Base-by-base conservation (phyloP, 35 echinoderm and acorn worm species). In the Ophiothrix spiculata region DNA sequence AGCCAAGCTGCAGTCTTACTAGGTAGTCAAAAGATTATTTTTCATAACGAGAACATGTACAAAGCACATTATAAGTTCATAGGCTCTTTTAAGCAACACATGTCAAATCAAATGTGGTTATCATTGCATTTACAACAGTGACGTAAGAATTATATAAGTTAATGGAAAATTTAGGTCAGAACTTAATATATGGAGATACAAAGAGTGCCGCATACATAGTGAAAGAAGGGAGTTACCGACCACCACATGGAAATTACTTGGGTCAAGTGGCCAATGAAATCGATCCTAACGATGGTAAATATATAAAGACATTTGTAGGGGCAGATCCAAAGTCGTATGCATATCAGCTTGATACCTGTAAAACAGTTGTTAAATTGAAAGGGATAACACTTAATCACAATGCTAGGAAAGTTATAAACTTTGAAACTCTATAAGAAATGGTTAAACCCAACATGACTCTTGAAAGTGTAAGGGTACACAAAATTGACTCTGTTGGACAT, bases 211-310 rank as follows among this genome's bases (percentile, higher is more conserved):
- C 92, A 4, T 96, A 87, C 29, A 36, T 89, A 25, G 40, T 32
- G 28, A 75, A 34, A 83, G 14, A 35, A 37, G 86, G 88, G 28
- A 23, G 56, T 21, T 84, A 39, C 45, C 25, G 56, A 23, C 86
- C 84, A 36, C 49, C 80, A 36, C 74, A 75, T 16, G 85, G 93
- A 17, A 39, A 91, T 85, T 88, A 69, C 32, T 36, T 94, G 12
- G 88, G 93, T 31, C 83, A 94, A 21, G 39, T 94, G 4, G 91
- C 93, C 0, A 39, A 84, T 56, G 88, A 92, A 76, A 86, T 92
- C 16, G 69, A 84, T 64, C 64, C 80, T 11, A 84, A 75, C 32
- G 35, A 75, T 83, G 84, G 56, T 32, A 74, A 85, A 41, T 87
- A 75, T 74, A 92, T 92, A 25, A 0, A 79, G 25, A 78, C 76